These are phyloP conservation scores for Phallusia fumigata DNA, from an alignment of 23 tunicate genomes.

Conservation along the genomic window DNA sequence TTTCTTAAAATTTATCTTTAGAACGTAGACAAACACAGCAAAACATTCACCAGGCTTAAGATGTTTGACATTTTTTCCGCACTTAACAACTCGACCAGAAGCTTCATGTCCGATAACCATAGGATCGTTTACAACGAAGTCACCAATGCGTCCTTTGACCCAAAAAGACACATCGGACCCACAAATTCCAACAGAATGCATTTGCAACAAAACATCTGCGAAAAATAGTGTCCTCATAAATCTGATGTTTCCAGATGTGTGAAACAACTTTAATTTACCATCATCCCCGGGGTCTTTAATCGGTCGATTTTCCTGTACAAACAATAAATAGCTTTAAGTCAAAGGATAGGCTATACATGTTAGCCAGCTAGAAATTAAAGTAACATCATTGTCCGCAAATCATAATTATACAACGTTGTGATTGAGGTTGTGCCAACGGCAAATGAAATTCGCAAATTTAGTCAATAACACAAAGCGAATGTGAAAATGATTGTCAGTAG, in stretches of 20 bases:
- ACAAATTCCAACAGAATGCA: conserved; percentile 99
- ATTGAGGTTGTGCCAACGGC: no score
- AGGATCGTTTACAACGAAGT: conserved; percentile 84
- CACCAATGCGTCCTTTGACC: conserved; percentile 96
- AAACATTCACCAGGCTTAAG: conserved; percentile 65
- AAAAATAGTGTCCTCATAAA: no score
- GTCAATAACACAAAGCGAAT: no score
- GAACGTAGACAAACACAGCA: background rate
- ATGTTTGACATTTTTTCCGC: conserved; percentile 89
- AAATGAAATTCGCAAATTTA: no score
- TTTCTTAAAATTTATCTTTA: no score
- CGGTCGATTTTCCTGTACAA: conserved; percentile 87
- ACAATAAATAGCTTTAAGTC: background rate
- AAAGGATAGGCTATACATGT: no score
- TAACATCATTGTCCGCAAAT: no score
- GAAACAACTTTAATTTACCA: conserved; percentile 38
- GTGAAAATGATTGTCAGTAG: no score
- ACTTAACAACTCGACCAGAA: conserved; percentile 83
- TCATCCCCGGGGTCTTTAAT: conserved; percentile 63
- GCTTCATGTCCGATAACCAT: conserved; percentile 99
- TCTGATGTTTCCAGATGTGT: no score
- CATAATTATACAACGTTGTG: no score
- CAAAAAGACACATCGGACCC: conserved; percentile 99
- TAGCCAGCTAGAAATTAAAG: no score
- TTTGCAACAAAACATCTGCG: conserved; percentile 85